Evolutionary conservation across 2,888 invertebrate species (phyloP).

Genomic region (Palloptera scutellata): DNA sequence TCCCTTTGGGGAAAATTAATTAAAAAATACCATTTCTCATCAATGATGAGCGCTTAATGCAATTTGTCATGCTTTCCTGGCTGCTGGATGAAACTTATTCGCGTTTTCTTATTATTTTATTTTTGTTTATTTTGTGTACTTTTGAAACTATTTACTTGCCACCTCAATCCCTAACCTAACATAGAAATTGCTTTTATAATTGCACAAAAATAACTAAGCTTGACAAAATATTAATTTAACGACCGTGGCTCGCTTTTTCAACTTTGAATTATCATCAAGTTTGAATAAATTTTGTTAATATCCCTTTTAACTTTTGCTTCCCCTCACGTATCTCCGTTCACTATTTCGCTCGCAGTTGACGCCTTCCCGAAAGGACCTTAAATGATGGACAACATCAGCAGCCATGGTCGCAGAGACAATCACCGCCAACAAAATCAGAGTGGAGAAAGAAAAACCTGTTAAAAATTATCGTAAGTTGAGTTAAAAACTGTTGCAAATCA

Average conservation of each 20-base stretch:
- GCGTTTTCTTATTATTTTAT: no score
- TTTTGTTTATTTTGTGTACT: no score
- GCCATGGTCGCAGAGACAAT: background rate
- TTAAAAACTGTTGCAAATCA: conserved; percentile 25
- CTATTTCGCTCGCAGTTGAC: background rate
- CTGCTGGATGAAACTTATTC: no score
- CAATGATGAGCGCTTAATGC: background rate
- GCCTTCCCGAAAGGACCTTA: background rate
- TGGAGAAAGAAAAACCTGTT: background rate
- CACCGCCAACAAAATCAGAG: background rate
- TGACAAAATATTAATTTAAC: no score
- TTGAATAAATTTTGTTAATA: no score
- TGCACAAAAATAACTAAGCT: no score
- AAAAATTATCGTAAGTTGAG: background rate
- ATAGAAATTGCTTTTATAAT: no score
- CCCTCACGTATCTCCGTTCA: background rate
- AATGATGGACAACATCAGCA: background rate
- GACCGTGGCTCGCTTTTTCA: no score
- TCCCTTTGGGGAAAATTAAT: background rate
- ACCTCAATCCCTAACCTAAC: no score
- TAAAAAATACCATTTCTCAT: background rate
- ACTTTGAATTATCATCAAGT: no score
- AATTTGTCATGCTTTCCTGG: background rate
- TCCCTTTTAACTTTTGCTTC: no score
- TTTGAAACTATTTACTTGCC: no score